Conservation (phyloP, 2,797 vertebrate species). For the Argentina silus region DNA sequence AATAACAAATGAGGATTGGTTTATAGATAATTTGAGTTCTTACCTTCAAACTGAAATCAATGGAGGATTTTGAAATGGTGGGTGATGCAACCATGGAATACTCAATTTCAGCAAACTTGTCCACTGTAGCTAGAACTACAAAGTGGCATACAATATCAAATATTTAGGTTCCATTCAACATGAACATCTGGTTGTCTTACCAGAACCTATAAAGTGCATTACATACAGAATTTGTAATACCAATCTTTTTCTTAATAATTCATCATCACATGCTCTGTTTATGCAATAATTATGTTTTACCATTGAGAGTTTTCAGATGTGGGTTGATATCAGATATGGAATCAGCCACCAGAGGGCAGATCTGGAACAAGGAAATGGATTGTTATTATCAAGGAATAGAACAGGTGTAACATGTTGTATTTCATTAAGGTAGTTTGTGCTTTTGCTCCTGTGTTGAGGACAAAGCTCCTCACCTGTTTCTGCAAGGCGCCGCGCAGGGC, state of each 20-base stretch:
- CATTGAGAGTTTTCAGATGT: conserved; percentile 75
- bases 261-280: background rate
- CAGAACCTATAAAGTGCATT: too few species aligned
- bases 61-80: conserved; percentile 51
- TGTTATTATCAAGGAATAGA: conserved; percentile 16
- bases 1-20: background rate
- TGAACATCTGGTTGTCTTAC: too few species aligned
- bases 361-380: conserved; percentile 61
- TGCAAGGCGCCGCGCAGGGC: conserved; percentile 57
- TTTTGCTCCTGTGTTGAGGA: too few species aligned
- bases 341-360: conserved; percentile 72
- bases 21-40: background rate
- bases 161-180: background rate
- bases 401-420: background rate
- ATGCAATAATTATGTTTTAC: conserved; percentile 50
- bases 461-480: conserved; percentile 60
- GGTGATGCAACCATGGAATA: conserved; percentile 78
- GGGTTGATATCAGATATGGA: conserved; percentile 70
- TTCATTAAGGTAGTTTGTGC: background rate
- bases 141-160: background rate
- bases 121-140: conserved; percentile 75
- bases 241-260: background rate
- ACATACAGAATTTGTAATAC: background rate
- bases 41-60: conserved; percentile 78
- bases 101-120: conserved; percentile 77